Evolutionary conservation across 2,113 vertebrate genomes (phyloP), one percentile per base, ranked within the genome.

Genomic region (Pollachius pollachius): DNA sequence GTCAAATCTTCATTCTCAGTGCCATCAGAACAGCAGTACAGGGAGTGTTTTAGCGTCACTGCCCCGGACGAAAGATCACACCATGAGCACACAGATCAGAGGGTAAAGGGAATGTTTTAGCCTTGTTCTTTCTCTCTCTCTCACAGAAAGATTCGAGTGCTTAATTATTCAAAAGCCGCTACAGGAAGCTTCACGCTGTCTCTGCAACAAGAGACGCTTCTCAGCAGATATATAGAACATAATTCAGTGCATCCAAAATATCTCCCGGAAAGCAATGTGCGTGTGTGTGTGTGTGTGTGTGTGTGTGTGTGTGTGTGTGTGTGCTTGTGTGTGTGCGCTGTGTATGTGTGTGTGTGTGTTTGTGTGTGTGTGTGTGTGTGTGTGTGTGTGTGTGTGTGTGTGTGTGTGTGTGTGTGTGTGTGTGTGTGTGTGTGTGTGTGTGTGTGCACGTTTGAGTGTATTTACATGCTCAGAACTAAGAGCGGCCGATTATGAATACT

Each of bases 141-240:
- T 30, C 30, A 30, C 30, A 65, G 68, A 86, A 83, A 89, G 81
- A 83, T 79, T 71, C 37, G 68, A 82, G 74, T 68, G 71, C 76
- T 89, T 88, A 89, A 90, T 90, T 88, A 90, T 89, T 89, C 85
- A 90, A 89, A 72, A 81, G 84, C 74, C 83, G 84, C 81, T 82
- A 88, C 84, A 84, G 81, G 85, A 85, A 68, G 84, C 85, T 87
- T 70, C 73, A 76, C 30, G 3, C 82, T 82, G 84, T 84, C 82
- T 85, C 73, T 66, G 80, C 87, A 88, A 85, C 84, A 81, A 86
- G 84, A 86, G 79, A 73, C 19, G 67, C 83, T 86, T 81, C 86
- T 89, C 87, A 87, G 85, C 85, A 89, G 88, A 87, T 87, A 82
- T 85, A 30, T 75, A 68, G 74, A 78, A 80, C 5, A 86, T 84